These are phyloP conservation scores for Stegodyphus mimosarum DNA, from an alignment of 1,140 invertebrate genomes.

Conservation along the genomic window DNA sequence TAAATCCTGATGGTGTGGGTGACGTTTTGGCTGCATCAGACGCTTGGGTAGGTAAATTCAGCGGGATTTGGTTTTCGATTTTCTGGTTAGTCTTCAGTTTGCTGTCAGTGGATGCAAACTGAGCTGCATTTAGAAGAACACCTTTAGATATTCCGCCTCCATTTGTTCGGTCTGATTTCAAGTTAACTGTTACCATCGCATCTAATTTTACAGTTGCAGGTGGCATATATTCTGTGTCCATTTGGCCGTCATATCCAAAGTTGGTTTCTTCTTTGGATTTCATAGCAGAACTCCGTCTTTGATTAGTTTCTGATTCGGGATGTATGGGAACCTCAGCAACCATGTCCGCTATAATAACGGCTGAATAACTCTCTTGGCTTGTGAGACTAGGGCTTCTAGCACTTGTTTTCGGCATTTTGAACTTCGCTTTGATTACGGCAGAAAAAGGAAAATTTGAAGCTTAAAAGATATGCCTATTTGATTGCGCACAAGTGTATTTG, in stretches of 20 bases:
- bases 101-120: background rate
- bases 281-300: background rate
- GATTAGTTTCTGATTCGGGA: background rate
- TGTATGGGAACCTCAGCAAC: slow-evolving; percentile 5
- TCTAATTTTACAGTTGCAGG: slow-evolving; percentile 8
- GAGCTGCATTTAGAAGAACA: slow-evolving; percentile 35
- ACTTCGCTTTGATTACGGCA: background rate
- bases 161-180: background rate
- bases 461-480: no score
- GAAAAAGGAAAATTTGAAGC: background rate
- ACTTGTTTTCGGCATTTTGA: slow-evolving; percentile 20
- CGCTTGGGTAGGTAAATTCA: background rate
- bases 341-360: slow-evolving; percentile 36
- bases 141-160: slow-evolving; percentile 30
- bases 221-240: background rate
- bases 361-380: slow-evolving; percentile 45
- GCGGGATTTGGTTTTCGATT: background rate
- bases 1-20: background rate
- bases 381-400: slow-evolving; percentile 20
- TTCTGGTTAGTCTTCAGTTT: background rate
- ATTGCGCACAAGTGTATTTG: no score
- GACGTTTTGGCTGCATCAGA: background rate
- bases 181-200: background rate
- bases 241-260: background rate
- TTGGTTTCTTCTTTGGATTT: background rate